Percentiles rank a stretch among this genome's conserved stretches.
Evolutionary conservation across 2,113 vertebrate species (phyloP).

Genomic region (Psammodynastes pulverulentus): DNA sequence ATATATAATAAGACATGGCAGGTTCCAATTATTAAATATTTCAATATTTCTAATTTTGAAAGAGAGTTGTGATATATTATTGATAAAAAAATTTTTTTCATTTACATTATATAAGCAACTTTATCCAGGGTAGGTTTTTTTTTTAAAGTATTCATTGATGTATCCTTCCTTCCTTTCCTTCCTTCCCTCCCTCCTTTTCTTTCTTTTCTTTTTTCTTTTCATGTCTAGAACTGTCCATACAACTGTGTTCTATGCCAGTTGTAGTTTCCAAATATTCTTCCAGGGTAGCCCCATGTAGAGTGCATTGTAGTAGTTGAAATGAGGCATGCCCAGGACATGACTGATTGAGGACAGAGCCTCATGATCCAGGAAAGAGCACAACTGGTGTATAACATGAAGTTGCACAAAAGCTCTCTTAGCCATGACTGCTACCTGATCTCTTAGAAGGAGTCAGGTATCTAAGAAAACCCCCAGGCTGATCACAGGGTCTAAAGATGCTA

Average conservation of each 20-base stretch:
- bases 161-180: not conserved
- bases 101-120: not conserved
- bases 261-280: not conserved
- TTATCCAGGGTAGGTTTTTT: not conserved
- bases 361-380: not conserved
- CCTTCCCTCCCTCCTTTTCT: not conserved
- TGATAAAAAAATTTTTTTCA: not conserved
- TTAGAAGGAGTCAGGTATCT: too few relatives aligned
- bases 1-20: not conserved
- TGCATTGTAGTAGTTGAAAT: not conserved
- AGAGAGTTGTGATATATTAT: not conserved
- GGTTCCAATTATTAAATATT: not conserved
- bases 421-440: too few relatives aligned
- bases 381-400: not conserved
- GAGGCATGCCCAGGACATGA: not conserved
- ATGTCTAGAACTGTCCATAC: not conserved
- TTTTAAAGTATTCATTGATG: not conserved
- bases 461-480: too few relatives aligned
- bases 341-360: not conserved
- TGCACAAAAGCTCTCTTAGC: not conserved
- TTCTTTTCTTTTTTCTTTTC: not conserved
- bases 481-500: too few relatives aligned
- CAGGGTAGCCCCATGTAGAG: not conserved
- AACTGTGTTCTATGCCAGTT: not conserved
- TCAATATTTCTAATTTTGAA: not conserved